Base-by-base conservation (phyloP, 2,888 invertebrate genomes). In the Platynereis dumerilii region DNA sequence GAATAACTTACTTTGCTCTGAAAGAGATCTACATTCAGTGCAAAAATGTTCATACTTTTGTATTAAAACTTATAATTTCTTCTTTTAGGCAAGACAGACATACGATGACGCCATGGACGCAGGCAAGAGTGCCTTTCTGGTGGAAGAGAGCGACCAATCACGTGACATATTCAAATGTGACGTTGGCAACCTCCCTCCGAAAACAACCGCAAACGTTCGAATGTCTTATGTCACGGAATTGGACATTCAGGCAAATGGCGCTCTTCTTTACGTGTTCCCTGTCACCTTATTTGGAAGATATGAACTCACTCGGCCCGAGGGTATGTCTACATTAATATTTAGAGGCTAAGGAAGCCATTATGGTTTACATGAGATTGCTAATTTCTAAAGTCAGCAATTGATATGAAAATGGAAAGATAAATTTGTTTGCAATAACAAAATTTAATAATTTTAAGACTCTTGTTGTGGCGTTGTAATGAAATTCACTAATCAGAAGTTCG, bases 171-270 rank as follows among this genome's bases (percentile, higher is more conserved):
- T 78, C 62, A 58, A 67, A 17, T 73, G 75, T 58, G 68, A 64
- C 22, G 66, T 78, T 29, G 78, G 78, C 44, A 76, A 77, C 61
- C 68, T 77, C 7, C 76, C 73, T 15, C 64, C 74, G 22, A 58
- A 72, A 7, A 62, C 55, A 28, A 69, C 61, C 7, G 75, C 75
- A 20, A 56, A 55, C 26, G 59, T 78, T 42, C 69, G 56, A 27
- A 67, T 77, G 45, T 60, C 66, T 10, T 77, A 75, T 64, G 74
- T 72, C 15, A 65, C 67, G 5, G 77, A 78, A 63, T 60, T 78
- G 26, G 64, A 64, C 2, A 56, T 73, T 34, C 73, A 73, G 48
- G 67, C 65, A 20, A 73, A 74, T 39, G 65, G 65, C 26, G n/a
- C 56, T 53, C 26, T 22, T 48, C 22, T 22, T 7, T 55, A 22